Base-by-base conservation (phyloP, 37 sponge, comb jelly and placozoan genomes). In the Beroe forskalii region DNA sequence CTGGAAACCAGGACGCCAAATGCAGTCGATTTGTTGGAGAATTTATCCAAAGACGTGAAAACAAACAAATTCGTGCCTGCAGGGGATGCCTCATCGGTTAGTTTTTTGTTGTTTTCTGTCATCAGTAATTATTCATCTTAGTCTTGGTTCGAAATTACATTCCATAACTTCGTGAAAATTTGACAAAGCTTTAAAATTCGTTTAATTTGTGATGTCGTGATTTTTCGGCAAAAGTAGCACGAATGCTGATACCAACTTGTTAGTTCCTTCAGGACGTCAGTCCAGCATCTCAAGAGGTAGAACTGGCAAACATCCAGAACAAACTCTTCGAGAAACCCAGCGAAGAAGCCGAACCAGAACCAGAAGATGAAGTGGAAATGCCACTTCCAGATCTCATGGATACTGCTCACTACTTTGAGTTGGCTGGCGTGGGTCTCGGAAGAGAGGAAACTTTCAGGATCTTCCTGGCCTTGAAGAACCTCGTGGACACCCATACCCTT, bases 331-430 rank as follows among this genome's bases (percentile, higher is more conserved):
- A 94, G 55, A 63, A 92, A 37, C 91, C 76, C 39, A 67, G 41
- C 19, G 94, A 92, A 39, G 94, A 92, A 6, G 94, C 96, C 32
- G 93, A 41, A 40, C 94, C 94, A 39, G 92, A 44, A 20, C 91
- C 91, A 48, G 98, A 97, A 91, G 97, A 97, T 41, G 98, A 97
- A 61, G 94, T 95, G 33, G 90, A 83, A 22, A 91, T 92, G 32
- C 95, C 96, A 0, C 94, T 95, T 67, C 98, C 96, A 43, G 92
- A 97, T 67, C 94, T 97, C 40, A 61, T 94, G 94, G 95, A 96
- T 0, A 40, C 91, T 17, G 89, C 93, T 9, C 72, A 89, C 61
- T 93, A 93, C 90, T 95, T 97, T 90, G 95, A 96, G 76, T 92
- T 92, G 67, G 96, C 94, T 90, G 96, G 96, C 30, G 95, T 97